phyloP scores from a whole-genome alignment of 2,797 vertebrate genomes.

The Echeneis naucrates region DNA sequence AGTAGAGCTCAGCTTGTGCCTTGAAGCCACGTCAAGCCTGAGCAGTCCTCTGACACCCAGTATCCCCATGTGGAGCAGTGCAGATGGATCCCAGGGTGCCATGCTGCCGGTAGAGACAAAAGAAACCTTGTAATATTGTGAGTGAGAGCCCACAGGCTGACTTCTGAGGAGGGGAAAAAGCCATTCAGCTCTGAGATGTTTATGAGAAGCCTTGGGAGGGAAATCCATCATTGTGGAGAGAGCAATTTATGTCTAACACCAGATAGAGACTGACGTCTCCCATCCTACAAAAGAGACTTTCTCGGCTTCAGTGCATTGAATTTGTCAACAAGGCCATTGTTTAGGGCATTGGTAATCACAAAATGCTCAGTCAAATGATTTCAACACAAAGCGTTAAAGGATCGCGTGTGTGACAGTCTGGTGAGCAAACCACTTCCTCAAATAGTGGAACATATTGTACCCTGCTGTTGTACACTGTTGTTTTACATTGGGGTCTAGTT shows the following conservation, averaged over 20 bases:
- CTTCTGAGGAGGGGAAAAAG: constrained; percentile 27
- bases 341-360: constrained; percentile 31
- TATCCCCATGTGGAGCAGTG: constrained; percentile 64
- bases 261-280: constrained; percentile 72
- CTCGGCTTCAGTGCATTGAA: constrained; percentile 38
- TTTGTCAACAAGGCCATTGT: constrained; percentile 29
- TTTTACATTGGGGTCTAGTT: constrained; percentile 59
- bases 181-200: constrained; percentile 67
- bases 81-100: constrained; percentile 69
- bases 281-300: constrained; percentile 54
- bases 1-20: constrained; percentile 67
- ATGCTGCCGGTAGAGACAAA: constrained; percentile 76
- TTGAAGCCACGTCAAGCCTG: constrained; percentile 73
- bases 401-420: constrained; percentile 64
- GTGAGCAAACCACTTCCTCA: constrained; percentile 82
- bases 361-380: constrained; percentile 47
- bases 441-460: constrained; percentile 78
- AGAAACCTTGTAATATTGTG: constrained; percentile 78
- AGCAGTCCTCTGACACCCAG: constrained; percentile 74
- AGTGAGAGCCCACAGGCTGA: constrained; percentile 72
- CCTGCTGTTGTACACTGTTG: constrained; percentile 14
- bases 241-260: constrained; percentile 70
- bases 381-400: constrained; percentile 23
- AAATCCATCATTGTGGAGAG: constrained; percentile 76
- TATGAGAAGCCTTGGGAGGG: constrained; percentile 74